phyloP scores from a whole-genome alignment of 2,113 vertebrate species.

The Saiga tatarica region DNA sequence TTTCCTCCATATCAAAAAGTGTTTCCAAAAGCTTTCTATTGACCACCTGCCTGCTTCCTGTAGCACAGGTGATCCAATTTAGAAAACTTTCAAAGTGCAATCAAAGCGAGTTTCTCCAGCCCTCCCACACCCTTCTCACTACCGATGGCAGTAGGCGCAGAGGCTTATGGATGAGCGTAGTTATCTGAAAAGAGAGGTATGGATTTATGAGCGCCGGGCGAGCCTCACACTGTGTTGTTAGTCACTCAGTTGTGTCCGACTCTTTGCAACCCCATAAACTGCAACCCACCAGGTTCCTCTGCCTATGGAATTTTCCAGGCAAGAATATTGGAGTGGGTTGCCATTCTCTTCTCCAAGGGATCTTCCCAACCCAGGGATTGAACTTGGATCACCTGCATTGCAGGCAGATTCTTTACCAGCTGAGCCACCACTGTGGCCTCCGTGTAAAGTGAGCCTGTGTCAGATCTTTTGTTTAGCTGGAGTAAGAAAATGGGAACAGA shows the following conservation, averaged over 20 bases:
- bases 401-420: not conserved
- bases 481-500: not conserved
- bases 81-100: not conserved
- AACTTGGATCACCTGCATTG: not conserved
- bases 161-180: accelerated
- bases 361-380: not conserved
- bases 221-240: not conserved
- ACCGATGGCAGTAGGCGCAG: not conserved
- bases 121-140: not conserved
- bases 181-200: not conserved
- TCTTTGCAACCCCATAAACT: not conserved
- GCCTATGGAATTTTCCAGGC: not conserved
- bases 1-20: not conserved
- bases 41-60: not conserved
- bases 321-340: not conserved
- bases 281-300: not conserved
- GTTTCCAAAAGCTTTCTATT: not conserved
- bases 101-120: not conserved
- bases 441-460: accelerated
- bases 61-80: not conserved
- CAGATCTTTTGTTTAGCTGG: not conserved
- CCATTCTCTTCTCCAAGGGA: not conserved
- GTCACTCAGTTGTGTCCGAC: not conserved
- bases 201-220: accelerated
- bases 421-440: not conserved